Evolutionary conservation across 2,888 invertebrate genomes (phyloP).

Genomic region (Spodoptera picta): DNA sequence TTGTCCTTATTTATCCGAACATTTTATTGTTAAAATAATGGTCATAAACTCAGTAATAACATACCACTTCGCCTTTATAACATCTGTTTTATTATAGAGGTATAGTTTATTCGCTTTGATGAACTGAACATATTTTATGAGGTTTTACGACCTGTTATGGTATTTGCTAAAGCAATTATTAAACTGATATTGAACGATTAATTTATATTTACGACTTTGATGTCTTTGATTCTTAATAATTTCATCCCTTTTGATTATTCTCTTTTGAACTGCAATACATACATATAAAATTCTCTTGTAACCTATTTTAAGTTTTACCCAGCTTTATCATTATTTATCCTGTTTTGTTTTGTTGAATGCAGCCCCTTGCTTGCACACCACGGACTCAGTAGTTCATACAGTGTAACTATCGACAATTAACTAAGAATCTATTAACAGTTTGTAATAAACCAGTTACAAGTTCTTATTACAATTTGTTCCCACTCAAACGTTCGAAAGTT

Average conservation of each 20-base stretch:
- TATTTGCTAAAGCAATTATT: conserved; percentile 38
- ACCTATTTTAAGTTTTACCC: too few relatives aligned
- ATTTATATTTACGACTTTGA: conserved; percentile 6
- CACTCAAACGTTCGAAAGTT: conserved; percentile 54
- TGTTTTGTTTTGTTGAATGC: too few relatives aligned
- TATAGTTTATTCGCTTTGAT: conserved; percentile 59
- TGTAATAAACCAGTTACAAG: too few relatives aligned
- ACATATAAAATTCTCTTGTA: too few relatives aligned
- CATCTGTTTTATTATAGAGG: conserved; percentile 70
- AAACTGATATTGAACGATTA: conserved; percentile 22
- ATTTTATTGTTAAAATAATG: conserved; percentile 63
- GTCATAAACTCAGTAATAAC: conserved; percentile 65
- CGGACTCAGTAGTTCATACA: too few relatives aligned
- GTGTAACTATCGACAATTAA: too few relatives aligned
- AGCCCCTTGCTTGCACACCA: too few relatives aligned
- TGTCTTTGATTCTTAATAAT: conserved; percentile 34
- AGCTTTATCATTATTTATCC: too few relatives aligned
- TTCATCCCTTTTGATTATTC: conserved; percentile 23
- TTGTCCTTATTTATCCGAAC: conserved; percentile 66
- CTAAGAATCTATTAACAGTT: too few relatives aligned
- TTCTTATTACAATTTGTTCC: conserved; percentile 5
- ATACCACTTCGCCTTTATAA: conserved; percentile 69
- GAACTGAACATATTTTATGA: conserved; percentile 55
- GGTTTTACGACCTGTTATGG: conserved; percentile 16
- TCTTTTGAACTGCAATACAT: too few relatives aligned